Percentiles rank a stretch among this genome's conserved stretches.
Conservation (phyloP, 2,797 vertebrate species). For the Hippocampus kuda region DNA sequence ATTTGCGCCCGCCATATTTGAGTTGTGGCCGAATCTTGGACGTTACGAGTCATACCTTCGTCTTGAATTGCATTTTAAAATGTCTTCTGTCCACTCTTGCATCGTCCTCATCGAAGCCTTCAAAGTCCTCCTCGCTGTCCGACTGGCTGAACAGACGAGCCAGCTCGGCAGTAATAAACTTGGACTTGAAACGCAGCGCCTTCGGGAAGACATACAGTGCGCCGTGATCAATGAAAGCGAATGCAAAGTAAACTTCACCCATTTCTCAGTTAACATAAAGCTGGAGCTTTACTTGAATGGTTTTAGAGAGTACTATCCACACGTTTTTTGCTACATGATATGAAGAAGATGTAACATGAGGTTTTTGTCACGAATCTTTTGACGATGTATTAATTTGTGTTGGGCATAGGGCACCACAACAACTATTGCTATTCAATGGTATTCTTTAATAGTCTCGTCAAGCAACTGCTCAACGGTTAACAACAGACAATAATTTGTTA, state of each 20-base stretch:
- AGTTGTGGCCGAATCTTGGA: too few species aligned
- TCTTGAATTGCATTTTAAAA: conserved; percentile 35
- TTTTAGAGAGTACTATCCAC: neutral
- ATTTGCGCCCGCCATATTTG: too few species aligned
- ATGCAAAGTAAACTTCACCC: neutral
- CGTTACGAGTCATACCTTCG: conserved; percentile 43
- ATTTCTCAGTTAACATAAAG: too few species aligned
- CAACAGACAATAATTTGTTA: neutral
- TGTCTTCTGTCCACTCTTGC: conserved; percentile 38
- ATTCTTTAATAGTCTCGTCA: too few species aligned
- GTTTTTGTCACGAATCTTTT: neutral
- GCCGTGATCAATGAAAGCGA: neutral
- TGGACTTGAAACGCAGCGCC: conserved; percentile 64
- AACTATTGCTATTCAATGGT: too few species aligned
- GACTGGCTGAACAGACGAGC: conserved; percentile 78
- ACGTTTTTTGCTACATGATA: neutral
- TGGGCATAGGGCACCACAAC: too few species aligned
- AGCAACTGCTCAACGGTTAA: neutral
- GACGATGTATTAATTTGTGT: neutral
- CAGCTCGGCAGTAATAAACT: conserved; percentile 76
- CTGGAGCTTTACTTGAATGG: too few species aligned
- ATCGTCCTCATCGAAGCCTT: conserved; percentile 72
- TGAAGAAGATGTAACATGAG: neutral
- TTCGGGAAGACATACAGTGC: conserved; percentile 36
- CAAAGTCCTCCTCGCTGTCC: conserved; percentile 80